A percentile compares a stretch with the other conserved stretches of the same genome.
phyloP scores from a whole-genome alignment of 1,140 invertebrate genomes.

The Papilio polytes region DNA sequence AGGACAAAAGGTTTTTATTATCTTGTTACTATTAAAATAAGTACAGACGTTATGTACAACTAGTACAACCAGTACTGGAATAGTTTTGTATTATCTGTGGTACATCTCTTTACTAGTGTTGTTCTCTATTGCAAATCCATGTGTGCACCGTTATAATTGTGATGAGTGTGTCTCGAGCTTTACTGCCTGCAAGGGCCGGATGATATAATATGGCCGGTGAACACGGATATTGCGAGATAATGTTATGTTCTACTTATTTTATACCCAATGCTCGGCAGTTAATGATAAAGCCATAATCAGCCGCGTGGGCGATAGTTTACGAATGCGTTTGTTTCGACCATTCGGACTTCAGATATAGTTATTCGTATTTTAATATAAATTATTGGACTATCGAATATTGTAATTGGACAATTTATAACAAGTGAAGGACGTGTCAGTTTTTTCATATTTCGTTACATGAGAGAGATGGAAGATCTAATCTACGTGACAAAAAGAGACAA shows the following conservation, averaged over 20 bases:
- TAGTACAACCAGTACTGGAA: no score
- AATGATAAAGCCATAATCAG: slow-evolving; percentile 66
- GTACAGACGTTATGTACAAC: no score
- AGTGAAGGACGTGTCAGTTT: not conserved
- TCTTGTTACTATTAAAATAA: no score
- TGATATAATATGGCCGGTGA: slow-evolving; percentile 67
- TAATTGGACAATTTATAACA: not conserved
- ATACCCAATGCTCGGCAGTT: slow-evolving; percentile 61
- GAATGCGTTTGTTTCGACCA: slow-evolving; percentile 53
- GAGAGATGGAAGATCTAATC: not conserved
- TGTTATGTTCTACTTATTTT: slow-evolving; percentile 69
- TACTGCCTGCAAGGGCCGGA: slow-evolving; percentile 53
- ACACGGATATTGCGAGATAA: slow-evolving; percentile 69
- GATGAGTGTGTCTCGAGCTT: slow-evolving; percentile 45
- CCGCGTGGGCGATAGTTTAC: slow-evolving; percentile 66
- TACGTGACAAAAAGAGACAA: not conserved
- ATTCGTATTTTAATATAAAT: not conserved
- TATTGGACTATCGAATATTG: not conserved
- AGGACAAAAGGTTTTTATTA: no score
- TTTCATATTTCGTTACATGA: not conserved
- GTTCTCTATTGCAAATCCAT: slow-evolving; percentile 2
- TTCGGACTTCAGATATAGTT: slow-evolving; percentile 2
- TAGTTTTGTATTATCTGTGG: no score
- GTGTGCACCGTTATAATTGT: not conserved
- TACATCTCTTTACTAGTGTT: not conserved